Conservation (phyloP, 1,140 invertebrate species). For the Micrasema minimum region DNA sequence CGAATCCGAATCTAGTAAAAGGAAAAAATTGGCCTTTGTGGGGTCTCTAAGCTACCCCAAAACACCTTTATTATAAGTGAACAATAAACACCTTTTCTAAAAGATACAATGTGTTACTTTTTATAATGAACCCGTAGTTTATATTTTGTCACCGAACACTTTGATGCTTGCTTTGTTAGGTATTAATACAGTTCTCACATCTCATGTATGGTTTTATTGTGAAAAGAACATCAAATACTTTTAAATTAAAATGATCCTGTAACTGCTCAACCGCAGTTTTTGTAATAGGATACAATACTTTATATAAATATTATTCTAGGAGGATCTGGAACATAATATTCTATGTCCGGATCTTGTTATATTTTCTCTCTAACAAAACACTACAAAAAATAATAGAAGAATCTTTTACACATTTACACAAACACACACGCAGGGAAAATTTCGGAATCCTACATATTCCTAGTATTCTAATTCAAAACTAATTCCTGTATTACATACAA, state of each 20-base stretch:
- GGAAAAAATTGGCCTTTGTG: conserved; percentile 35
- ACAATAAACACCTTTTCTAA: conserved; percentile 35
- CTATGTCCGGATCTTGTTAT: too few relatives aligned
- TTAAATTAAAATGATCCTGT: background rate
- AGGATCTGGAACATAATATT: too few relatives aligned
- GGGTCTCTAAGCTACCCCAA: conserved; percentile 44
- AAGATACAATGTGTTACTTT: conserved; percentile 34
- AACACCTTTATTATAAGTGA: conserved; percentile 42
- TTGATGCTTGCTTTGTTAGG: conserved; percentile 40
- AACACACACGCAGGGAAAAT: too few relatives aligned
- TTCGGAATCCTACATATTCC: too few relatives aligned
- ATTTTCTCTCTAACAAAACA: too few relatives aligned
- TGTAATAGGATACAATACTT: background rate
- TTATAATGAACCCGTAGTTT: conserved; percentile 27
- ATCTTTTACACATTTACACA: too few relatives aligned
- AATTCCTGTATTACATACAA: too few relatives aligned
- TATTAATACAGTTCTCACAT: conserved; percentile 40
- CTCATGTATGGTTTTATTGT: conserved; percentile 27
- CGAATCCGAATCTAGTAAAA: conserved; percentile 2
- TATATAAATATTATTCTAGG: background rate
- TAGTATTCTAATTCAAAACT: too few relatives aligned
- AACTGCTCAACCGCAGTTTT: conserved; percentile 7
- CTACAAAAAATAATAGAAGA: too few relatives aligned
- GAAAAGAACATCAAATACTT: conserved; percentile 42
- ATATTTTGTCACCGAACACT: conserved; percentile 35